Conservation (phyloP, 2,797 vertebrate genomes). For the Anguilla obscura region DNA sequence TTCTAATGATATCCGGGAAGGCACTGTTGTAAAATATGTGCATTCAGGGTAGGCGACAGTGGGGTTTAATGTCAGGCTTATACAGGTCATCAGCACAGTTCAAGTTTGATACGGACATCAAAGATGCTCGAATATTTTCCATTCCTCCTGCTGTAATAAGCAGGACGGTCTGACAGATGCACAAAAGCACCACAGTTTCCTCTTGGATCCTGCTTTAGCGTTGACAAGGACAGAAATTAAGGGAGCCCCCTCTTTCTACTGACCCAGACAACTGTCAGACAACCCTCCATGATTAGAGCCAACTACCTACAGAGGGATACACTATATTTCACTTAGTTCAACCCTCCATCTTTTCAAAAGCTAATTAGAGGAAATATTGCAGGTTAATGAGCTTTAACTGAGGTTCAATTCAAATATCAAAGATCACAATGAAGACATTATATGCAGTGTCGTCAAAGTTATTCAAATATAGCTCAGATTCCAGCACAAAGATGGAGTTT, state of each 20-base stretch:
- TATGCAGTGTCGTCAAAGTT: neutral
- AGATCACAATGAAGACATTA: neutral
- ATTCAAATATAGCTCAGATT: neutral
- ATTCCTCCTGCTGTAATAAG: constrained; percentile 70
- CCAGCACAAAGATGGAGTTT: neutral
- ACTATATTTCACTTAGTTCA: neutral
- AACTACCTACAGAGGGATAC: neutral
- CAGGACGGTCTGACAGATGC: constrained; percentile 65
- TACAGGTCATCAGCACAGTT: constrained; percentile 59
- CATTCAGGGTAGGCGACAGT: neutral
- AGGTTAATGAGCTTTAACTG: neutral
- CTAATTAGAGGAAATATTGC: neutral
- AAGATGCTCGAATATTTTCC: constrained; percentile 74
- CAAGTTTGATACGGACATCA: constrained; percentile 68
- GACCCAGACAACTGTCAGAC: constrained; percentile 14
- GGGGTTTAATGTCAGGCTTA: constrained; percentile 61
- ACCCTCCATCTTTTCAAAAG: neutral
- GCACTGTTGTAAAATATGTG: neutral
- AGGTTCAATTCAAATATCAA: constrained; percentile 5
- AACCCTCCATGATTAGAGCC: neutral
- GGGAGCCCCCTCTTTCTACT: constrained; percentile 58
- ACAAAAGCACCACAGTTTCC: constrained; percentile 77
- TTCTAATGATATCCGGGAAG: neutral
- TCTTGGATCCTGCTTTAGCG: constrained; percentile 63
- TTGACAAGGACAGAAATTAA: constrained; percentile 60